Evolutionary conservation across 2,888 invertebrate genomes (phyloP).

Genomic region (Masnerella sp.): DNA sequence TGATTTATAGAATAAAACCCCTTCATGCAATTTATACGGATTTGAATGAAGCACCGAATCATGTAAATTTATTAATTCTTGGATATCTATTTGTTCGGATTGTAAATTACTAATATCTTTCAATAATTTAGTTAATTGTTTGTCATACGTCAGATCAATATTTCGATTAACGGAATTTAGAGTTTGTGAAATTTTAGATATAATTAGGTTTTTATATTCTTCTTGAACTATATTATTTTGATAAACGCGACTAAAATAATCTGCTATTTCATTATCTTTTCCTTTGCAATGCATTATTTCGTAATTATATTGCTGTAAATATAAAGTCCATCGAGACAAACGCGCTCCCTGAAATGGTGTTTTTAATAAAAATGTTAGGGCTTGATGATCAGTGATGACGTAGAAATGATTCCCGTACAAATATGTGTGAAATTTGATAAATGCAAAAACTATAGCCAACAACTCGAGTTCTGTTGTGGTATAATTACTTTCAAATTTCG

Average conservation of each 20-base stretch:
- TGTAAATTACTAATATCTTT: conserved; percentile 3
- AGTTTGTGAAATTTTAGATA: not conserved
- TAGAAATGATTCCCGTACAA: conserved; percentile 2
- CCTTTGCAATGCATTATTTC: conserved; percentile 17
- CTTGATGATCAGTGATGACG: conserved; percentile 15
- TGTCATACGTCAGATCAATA: not conserved
- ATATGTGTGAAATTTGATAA: conserved; percentile 5
- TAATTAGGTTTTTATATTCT: not conserved
- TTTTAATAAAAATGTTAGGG: conserved; percentile 17
- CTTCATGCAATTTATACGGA: not conserved
- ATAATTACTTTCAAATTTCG: conserved; percentile 3
- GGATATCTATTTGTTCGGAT: not conserved
- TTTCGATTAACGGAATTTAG: not conserved
- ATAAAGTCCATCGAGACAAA: conserved; percentile 18
- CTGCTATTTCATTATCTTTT: conserved; percentile 19
- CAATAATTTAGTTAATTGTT: conserved; percentile 1
- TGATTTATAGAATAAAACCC: not conserved
- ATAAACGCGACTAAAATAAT: conserved; percentile 15
- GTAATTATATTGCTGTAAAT: conserved; percentile 17
- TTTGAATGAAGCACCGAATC: not conserved
- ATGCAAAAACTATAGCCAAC: conserved; percentile 3
- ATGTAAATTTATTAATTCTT: not conserved
- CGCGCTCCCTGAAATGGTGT: conserved; percentile 8
- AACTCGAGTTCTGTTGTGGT: conserved; percentile 19
- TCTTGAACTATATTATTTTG: not conserved